phyloP scores from a whole-genome alignment of 2,888 invertebrate species.

The Dysmachus trigonus region DNA sequence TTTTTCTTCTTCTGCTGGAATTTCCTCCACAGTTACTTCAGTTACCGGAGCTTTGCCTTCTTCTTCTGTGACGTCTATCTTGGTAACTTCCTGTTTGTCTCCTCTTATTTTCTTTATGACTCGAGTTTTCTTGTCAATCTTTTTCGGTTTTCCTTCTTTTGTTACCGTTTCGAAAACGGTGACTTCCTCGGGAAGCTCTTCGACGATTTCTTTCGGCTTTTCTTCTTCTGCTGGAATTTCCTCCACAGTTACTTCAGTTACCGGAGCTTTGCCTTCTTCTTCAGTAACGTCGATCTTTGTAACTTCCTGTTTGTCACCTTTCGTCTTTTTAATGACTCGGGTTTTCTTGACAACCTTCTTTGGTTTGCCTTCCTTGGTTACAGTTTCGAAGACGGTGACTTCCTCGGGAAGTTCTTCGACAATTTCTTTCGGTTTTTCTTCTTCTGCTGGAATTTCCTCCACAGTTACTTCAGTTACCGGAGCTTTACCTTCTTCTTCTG shows the following conservation, averaged over 20 bases:
- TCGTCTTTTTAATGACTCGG: constrained; percentile 58
- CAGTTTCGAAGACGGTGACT: constrained; percentile 60
- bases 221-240: constrained; percentile 54
- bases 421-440: background rate
- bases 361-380: constrained; percentile 55
- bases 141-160: constrained; percentile 56
- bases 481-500: constrained; percentile 59
- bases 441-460: constrained; percentile 39
- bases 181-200: constrained; percentile 58
- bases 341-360: constrained; percentile 58
- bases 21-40: constrained; percentile 49
- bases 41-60: constrained; percentile 57
- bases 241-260: background rate
- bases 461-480: constrained; percentile 56
- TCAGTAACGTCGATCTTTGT: constrained; percentile 57
- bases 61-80: constrained; percentile 60
- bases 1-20: constrained; percentile 46
- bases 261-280: background rate
- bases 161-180: constrained; percentile 44
- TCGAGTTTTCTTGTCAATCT: constrained; percentile 55
- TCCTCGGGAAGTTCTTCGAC: constrained; percentile 49
- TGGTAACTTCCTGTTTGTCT: constrained; percentile 59
- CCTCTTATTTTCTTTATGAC: constrained; percentile 59
- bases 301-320: constrained; percentile 56
- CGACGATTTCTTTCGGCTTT: constrained; percentile 60